A percentile compares a stretch with the other conserved stretches of the same genome.
Evolutionary conservation across 2,113 vertebrate species (phyloP).

Genomic region (Castor canadensis): DNA sequence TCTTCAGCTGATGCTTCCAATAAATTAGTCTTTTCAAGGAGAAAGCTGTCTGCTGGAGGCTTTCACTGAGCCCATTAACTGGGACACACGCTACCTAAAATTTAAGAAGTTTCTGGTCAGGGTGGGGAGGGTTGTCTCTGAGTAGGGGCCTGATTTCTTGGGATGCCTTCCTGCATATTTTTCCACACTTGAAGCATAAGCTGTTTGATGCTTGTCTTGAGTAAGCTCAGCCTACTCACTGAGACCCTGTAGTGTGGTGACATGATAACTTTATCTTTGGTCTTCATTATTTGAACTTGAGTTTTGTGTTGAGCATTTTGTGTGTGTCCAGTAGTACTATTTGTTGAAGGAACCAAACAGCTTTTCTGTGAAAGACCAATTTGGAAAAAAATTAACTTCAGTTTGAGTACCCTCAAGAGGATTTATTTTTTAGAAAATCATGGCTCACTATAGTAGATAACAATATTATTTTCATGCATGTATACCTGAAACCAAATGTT

Average conservation of each 20-base stretch:
- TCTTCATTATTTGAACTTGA: neutral
- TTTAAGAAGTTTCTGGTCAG: neutral
- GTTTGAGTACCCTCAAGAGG: slow-evolving; percentile 71
- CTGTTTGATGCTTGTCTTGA: neutral
- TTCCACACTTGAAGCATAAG: neutral
- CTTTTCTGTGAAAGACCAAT: slow-evolving; percentile 2
- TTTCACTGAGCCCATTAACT: neutral
- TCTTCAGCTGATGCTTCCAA: neutral
- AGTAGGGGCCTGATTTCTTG: neutral
- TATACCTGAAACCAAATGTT: slow-evolving; percentile 77
- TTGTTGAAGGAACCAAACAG: neutral
- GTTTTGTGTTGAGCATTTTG: neutral
- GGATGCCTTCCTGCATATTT: neutral
- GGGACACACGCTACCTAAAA: neutral
- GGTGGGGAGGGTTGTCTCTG: neutral
- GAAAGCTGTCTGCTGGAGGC: neutral
- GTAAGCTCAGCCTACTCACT: neutral
- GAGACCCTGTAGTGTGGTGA: neutral
- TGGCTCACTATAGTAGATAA: slow-evolving; percentile 74
- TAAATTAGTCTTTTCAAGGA: neutral
- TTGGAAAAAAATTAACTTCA: neutral
- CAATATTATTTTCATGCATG: slow-evolving; percentile 65
- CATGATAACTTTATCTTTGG: neutral
- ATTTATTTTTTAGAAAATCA: slow-evolving; percentile 84
- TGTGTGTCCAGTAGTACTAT: neutral